phyloP scores from a whole-genome alignment of 1,140 invertebrate species.

The Goniozus legneri region DNA sequence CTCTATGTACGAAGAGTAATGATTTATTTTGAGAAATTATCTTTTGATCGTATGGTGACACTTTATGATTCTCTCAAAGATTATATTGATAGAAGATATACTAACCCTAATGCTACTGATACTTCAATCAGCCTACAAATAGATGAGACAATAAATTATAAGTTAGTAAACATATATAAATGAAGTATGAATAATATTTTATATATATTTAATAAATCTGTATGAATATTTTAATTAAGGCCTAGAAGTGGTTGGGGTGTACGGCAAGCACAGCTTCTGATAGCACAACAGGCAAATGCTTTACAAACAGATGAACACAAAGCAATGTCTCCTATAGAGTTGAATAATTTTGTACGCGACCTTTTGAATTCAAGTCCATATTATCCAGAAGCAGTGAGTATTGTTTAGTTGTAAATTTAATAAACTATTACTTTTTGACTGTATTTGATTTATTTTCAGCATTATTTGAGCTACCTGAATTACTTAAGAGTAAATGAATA shows the following conservation, averaged over 20 bases:
- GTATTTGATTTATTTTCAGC: slow-evolving; percentile 58
- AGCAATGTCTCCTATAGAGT: slow-evolving; percentile 69
- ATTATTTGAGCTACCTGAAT: slow-evolving; percentile 89
- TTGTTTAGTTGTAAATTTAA: slow-evolving; percentile 7
- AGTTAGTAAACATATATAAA: slow-evolving; percentile 12
- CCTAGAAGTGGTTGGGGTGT: slow-evolving; percentile 71
- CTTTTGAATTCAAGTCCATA: slow-evolving; percentile 78
- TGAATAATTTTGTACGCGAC: slow-evolving; percentile 74
- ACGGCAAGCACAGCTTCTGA: slow-evolving; percentile 82
- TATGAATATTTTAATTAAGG: slow-evolving; percentile 30
- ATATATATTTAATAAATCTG: slow-evolving; percentile 10
- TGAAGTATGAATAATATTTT: too few species aligned
- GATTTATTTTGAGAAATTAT: slow-evolving; percentile 75
- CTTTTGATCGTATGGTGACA: slow-evolving; percentile 73
- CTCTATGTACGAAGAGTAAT: slow-evolving; percentile 77
- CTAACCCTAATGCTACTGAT: slow-evolving; percentile 18
- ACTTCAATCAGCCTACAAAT: slow-evolving; percentile 15
- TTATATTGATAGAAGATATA: slow-evolving; percentile 38
- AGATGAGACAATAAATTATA: background rate
- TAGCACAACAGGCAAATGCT: slow-evolving; percentile 78
- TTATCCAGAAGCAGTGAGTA: slow-evolving; percentile 74
- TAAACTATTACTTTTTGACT: slow-evolving; percentile 13
- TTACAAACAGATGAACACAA: slow-evolving; percentile 76
- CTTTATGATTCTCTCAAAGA: slow-evolving; percentile 65
- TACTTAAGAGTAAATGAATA: slow-evolving; percentile 83